phyloP scores from a whole-genome alignment of 2,797 vertebrate species.

The Arvicola amphibius region DNA sequence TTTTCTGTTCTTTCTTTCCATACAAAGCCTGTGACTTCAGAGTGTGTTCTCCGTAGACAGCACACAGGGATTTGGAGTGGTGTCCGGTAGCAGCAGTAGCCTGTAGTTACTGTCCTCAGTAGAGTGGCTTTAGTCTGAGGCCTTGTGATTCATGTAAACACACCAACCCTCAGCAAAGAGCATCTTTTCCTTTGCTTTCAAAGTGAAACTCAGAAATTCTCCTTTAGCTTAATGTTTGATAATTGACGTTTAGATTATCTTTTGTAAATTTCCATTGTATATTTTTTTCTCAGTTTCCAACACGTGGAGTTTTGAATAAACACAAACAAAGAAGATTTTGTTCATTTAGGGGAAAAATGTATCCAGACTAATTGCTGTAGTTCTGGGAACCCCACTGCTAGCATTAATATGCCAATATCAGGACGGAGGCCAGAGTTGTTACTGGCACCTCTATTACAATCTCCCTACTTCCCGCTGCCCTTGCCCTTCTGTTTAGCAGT shows the following conservation, averaged over 20 bases:
- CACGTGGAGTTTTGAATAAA: constrained; percentile 16
- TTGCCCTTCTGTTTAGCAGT: constrained; percentile 22
- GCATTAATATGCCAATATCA: neutral
- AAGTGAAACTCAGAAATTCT: constrained; percentile 13
- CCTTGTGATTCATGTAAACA: neutral
- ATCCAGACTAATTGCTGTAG: neutral
- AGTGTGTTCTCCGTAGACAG: neutral
- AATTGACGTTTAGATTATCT: neutral
- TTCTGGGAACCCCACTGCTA: constrained; percentile 1
- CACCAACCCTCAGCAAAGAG: neutral
- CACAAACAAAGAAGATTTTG: neutral
- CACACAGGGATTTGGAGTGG: neutral
- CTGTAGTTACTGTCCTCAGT: neutral
- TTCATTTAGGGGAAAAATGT: neutral
- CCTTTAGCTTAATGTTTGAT: neutral
- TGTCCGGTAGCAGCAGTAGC: neutral
- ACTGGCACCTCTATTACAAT: neutral
- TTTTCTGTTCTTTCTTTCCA: neutral
- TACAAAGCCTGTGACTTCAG: neutral
- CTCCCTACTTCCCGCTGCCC: neutral
- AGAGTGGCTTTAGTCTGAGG: neutral
- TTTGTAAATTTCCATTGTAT: constrained; percentile 10
- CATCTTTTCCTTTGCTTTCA: neutral
- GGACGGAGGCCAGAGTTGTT: neutral
- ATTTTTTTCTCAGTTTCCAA: constrained; percentile 34